Conservation (phyloP, 2,888 invertebrate genomes). For the Linnaemya tessellans region DNA sequence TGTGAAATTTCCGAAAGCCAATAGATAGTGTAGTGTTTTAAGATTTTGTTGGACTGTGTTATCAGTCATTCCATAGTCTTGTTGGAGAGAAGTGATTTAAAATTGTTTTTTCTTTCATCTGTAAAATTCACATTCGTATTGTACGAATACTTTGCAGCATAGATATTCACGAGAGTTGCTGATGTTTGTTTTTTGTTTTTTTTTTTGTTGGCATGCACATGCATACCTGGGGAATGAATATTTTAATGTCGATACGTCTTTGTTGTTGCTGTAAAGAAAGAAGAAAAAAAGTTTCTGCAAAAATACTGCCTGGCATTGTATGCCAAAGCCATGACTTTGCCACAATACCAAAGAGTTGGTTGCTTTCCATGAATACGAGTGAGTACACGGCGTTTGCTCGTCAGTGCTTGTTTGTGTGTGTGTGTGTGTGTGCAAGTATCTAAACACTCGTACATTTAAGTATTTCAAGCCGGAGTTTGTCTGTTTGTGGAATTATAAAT, state of each 20-base stretch:
- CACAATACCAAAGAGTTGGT: slow-evolving; percentile 57
- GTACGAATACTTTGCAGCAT: slow-evolving; percentile 12
- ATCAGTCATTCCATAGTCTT: slow-evolving; percentile 36
- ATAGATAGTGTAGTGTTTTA: too few species aligned
- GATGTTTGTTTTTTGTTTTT: slow-evolving; percentile 11
- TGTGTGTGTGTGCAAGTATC: slow-evolving; percentile 28
- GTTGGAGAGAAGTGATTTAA: slow-evolving; percentile 56
- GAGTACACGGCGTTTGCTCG: neutral
- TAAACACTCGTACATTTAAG: slow-evolving; percentile 35
- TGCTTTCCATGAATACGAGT: slow-evolving; percentile 2
- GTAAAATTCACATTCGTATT: slow-evolving; percentile 34
- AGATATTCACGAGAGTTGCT: neutral
- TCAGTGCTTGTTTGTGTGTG: slow-evolving; percentile 12
- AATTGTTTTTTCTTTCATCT: slow-evolving; percentile 39
- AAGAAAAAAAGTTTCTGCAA: slow-evolving; percentile 41
- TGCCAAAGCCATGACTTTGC: slow-evolving; percentile 70
- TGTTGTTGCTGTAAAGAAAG: neutral
- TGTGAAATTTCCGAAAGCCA: too few species aligned
- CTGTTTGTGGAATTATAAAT: slow-evolving; percentile 70
- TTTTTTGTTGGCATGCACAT: slow-evolving; percentile 20
- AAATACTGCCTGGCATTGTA: slow-evolving; percentile 57
- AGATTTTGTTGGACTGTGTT: slow-evolving; percentile 27
- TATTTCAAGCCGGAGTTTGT: slow-evolving; percentile 67
- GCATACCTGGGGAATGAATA: slow-evolving; percentile 21
- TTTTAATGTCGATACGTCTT: slow-evolving; percentile 5